Base-by-base conservation (phyloP, 92 coral and sea anemone genomes). In the Palythoa grandis region DNA sequence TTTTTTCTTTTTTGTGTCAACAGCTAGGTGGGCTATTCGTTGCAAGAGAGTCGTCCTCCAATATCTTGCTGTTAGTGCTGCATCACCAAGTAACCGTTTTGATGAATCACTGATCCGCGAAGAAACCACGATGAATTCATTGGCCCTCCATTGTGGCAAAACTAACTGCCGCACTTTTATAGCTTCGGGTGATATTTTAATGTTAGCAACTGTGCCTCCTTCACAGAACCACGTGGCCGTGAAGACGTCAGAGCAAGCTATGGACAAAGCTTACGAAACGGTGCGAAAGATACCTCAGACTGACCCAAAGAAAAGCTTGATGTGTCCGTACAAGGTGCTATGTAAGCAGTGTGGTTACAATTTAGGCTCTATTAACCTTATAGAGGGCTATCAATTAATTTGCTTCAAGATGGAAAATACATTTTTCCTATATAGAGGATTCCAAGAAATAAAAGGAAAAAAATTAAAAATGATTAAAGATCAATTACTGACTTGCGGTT, bases 201-300 rank as follows among this genome's bases (percentile, higher is more conserved):
- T 95, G 89, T 29, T 95, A 15, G 98, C 93, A 6, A 73, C 87
- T 3, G 78, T 95, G n/a, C 98, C 98, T 5, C 98, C 98, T 2
- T 67, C 96, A 2, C 96, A 91, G 87, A 86, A 76, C 15, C 98
- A 95, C 76, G 63, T 95, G 72, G 89, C 98, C 10, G 90, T 95
- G 19, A 90, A 72, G 74, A 74, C 50, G 66, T 90, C 88, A 11
- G 72, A 83, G 19, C 93, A 92, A 47, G 71, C 70, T 10, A 54
- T 69, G 37, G 88, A 60, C 38, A 60, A 75, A 67, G 98, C 89
- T 5, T 87, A 75, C 25, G 85, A 86, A 37, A 71, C 74, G 22
- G 76, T 95, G 35, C 73, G 92, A 29, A 95, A 95, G 77, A 90
- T 84, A 52, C 85, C 88, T 29, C 91, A 93, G 63, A 83, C 90